These are phyloP conservation scores for Papilio machaon DNA, from an alignment of 1,140 invertebrate genomes.

Conservation along the genomic window DNA sequence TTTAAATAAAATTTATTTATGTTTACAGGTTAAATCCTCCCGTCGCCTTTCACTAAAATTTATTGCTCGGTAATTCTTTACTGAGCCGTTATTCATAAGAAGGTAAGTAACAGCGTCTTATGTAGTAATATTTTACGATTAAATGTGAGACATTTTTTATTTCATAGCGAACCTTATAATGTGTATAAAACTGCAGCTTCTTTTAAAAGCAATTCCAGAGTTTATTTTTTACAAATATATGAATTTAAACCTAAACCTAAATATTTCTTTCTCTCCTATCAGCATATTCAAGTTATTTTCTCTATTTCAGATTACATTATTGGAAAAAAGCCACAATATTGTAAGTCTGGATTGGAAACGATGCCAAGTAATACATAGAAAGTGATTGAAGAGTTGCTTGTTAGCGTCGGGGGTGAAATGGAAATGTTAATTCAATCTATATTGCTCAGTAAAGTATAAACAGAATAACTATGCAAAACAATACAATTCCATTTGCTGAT, in stretches of 20 bases:
- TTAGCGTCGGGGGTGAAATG: constrained; percentile 52
- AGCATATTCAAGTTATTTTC: background rate
- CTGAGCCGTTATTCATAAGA: constrained; percentile 10
- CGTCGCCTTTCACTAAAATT: constrained; percentile 19
- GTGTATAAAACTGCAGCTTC: background rate
- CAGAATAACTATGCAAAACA: constrained; percentile 34
- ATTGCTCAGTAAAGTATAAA: constrained; percentile 40
- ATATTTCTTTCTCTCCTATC: background rate
- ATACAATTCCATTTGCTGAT: constrained; percentile 30
- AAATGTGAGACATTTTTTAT: background rate
- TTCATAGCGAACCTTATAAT: background rate
- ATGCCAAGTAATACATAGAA: constrained; percentile 68
- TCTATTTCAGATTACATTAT: constrained; percentile 47
- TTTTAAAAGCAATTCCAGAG: background rate
- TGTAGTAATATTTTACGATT: constrained; percentile 28
- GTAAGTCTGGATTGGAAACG: constrained; percentile 46
- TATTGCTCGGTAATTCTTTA: constrained; percentile 14
- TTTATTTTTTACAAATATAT: background rate
- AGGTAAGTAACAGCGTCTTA: constrained; percentile 1
- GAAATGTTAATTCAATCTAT: constrained; percentile 47
- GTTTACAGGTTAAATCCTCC: constrained; percentile 26
- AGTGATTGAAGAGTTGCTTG: constrained; percentile 64
- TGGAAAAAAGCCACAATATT: constrained; percentile 54
- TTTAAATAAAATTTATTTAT: constrained; percentile 25
- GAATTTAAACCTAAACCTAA: background rate